Evolutionary conservation across 2,797 vertebrate genomes (phyloP), one percentile per base, ranked within the genome.

Genomic region (Heteromormyrus szaboi): DNA sequence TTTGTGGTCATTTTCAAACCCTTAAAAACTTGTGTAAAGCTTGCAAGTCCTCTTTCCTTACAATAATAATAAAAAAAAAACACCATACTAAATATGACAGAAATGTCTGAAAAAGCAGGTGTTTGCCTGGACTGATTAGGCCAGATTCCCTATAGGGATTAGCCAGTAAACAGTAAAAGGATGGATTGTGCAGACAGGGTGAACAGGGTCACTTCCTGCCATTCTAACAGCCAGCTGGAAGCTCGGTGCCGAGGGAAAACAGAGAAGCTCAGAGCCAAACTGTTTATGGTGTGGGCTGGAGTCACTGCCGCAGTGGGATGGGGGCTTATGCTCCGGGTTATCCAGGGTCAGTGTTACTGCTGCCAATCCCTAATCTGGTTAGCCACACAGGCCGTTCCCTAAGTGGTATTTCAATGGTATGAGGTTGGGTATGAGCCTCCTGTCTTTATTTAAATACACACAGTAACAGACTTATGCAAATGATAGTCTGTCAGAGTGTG

Each of bases 131-230:
- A 17, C 68, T 19, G 76, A 46, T 81, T 81, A 81, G 76, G 19
- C 14, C 41, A 22, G 76, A 81, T 44, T 81, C 76, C 76, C 41
- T 2, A 81, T 2, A 46, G 76, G 76, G 76, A 81, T 81, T 81
- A 81, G 76, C 41, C 41, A 41, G 4, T 41, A 44, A 81, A n/a
- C 41, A 9, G 19, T 22, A 81, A 81, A 81, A n/a, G 76, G 41
- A 46, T 81, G 76, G 19, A 81, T 46, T 81, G 76, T 85, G 46
- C 83, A 85, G 25, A 51, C 44, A 50, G 81, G 44, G 83, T 51
- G 59, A 65, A 17, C 87, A 53, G 29, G 48, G 76, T 81, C 76
- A 81, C 76, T 81, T 81, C 76, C 41, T 81, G 76, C 76, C 37
- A 81, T 46, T 22, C 41, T 33, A n/a, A 46, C 7, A n/a, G 83